Evolutionary conservation across 2,888 invertebrate genomes (phyloP).

Genomic region (Slavum lentiscoides): DNA sequence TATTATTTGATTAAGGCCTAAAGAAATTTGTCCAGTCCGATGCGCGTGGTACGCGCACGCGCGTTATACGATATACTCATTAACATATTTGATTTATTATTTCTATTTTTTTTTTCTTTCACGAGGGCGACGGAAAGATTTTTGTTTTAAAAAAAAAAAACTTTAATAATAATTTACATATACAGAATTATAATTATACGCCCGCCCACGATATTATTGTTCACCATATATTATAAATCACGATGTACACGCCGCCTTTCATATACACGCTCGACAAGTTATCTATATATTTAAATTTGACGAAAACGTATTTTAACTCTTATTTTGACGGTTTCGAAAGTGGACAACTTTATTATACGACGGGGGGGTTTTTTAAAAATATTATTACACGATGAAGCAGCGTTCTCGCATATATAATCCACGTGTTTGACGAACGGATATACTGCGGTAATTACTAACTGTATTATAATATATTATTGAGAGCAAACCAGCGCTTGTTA

Average conservation of each 20-base stretch:
- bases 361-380: not conserved
- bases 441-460: too few relatives aligned
- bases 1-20: constrained; percentile 29
- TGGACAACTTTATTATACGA: constrained; percentile 6
- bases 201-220: not conserved
- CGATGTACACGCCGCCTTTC: not conserved
- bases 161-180: constrained; percentile 38
- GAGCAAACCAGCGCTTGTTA: too few relatives aligned
- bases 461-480: too few relatives aligned
- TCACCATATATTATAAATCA: not conserved
- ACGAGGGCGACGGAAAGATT: constrained; percentile 5
- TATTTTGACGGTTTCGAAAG: constrained; percentile 21
- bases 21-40: constrained; percentile 30
- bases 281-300: constrained; percentile 6
- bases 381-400: too few relatives aligned
- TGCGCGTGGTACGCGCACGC: too few relatives aligned
- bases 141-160: constrained; percentile 3
- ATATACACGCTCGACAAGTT: not conserved
- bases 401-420: too few relatives aligned
- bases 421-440: too few relatives aligned
- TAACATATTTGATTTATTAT: constrained; percentile 42
- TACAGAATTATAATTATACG: not conserved
- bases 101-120: constrained; percentile 24
- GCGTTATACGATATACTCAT: not conserved
- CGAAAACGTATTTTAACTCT: constrained; percentile 8